Base-by-base conservation (phyloP, 2,113 vertebrate species). In the Donacobius atricapilla region DNA sequence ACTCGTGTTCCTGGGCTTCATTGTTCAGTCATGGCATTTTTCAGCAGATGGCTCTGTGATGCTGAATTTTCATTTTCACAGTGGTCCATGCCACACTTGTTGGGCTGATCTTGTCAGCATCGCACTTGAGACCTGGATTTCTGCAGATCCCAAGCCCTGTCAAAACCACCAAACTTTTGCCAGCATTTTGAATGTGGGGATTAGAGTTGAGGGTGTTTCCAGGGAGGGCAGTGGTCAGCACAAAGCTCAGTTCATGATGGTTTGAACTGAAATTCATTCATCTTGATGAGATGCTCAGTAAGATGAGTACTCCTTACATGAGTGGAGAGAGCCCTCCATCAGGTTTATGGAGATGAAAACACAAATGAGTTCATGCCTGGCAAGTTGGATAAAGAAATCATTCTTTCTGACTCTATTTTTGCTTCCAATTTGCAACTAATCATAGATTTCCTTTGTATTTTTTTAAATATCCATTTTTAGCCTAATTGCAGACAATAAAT, bases 371-470 rank as follows among this genome's bases (percentile, higher is more conserved):
- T 81, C 37, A 28, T 83, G 86, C 30, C 47, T 83, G 60, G 86
- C 37, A 89, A 83, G 48, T 4, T 71, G 60, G 44, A 66, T 87
- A 50, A 75, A 90, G 72, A 82, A 90, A 30, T 75, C 1, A 24
- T 86, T 95, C 80, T 60, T 81, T n/a, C 48, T 61, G 9, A 50
- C 48, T 92, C 57, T 84, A 8, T 57, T 87, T 93, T 96, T 95
- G 31, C 72, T 92, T 71, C 69, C 56, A 88, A 25, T 90, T 93
- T 66, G 66, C 64, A 83, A 63, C 60, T 94, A 77, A 93, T 96
- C 66, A 80, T 64, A 88, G 60, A 85, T 95, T 93, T 76, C 65
- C 53, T 84, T 93, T 92, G 70, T 90, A 60, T 92, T 92, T 96
- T 88, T 83, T 19, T 11, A 91, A 83, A 66, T 61, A 90, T 11